phyloP scores from a whole-genome alignment of 2,797 vertebrate species.

The Etheostoma nigrum region DNA sequence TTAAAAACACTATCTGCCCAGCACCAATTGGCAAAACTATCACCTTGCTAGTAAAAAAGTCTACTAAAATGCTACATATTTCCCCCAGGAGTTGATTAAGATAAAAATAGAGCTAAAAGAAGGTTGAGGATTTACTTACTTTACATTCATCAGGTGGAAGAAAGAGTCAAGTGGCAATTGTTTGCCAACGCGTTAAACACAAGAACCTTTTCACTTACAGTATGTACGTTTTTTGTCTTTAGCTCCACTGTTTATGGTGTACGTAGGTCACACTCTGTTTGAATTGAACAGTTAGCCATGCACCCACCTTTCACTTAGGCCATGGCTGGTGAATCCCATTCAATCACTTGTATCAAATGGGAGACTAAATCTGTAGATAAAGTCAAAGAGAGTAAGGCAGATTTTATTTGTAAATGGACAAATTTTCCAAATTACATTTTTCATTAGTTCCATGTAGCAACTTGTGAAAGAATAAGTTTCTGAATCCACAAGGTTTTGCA shows the following conservation, averaged over 20 bases:
- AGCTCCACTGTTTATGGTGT: not conserved
- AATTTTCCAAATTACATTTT: conserved; percentile 17
- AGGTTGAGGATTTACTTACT: not conserved
- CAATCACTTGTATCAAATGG: not conserved
- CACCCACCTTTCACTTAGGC: not conserved
- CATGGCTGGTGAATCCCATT: not conserved
- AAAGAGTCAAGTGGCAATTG: not conserved
- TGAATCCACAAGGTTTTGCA: not conserved
- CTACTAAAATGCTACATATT: not conserved
- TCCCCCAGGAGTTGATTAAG: not conserved
- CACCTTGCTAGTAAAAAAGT: not conserved
- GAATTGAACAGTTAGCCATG: not conserved
- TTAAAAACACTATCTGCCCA: not conserved
- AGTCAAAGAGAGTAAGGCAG: not conserved
- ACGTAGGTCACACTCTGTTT: not conserved
- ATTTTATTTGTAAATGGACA: conserved; percentile 20
- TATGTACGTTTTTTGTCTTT: too few relatives aligned
- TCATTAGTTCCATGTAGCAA: not conserved
- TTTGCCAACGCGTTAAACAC: too few relatives aligned
- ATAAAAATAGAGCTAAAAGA: not conserved
- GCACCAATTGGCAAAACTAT: not conserved
- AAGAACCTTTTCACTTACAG: too few relatives aligned
- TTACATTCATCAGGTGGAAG: not conserved
- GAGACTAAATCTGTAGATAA: not conserved
- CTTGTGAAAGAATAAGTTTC: conserved; percentile 5